Base-by-base conservation (phyloP, 2,797 vertebrate genomes). In the Falco novaeseelandiae region DNA sequence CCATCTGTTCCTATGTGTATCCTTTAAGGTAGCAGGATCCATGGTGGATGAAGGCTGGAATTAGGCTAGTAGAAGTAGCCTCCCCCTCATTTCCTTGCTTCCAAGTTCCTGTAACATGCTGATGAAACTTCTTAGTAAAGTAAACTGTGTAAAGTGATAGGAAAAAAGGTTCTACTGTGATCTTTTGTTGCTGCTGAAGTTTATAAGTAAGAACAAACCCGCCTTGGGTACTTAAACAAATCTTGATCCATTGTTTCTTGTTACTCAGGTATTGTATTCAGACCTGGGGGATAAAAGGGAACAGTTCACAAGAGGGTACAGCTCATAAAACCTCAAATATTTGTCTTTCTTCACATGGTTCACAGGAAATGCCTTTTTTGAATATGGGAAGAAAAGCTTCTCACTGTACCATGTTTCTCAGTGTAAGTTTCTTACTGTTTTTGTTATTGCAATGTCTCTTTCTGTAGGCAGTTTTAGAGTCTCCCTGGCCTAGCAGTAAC, bases 401-500 rank as follows among this genome's bases (percentile, higher is more conserved):
- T 70, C 9, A 30, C 27, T 3, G 0, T 74, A 23, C 17, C 32
- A 1, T 58, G 14, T 27, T 76, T 84, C 66, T 58, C 40, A 66
- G 32, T 59, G n/a, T 87, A 72, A 46, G 18, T 63, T 74, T 51
- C 36, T 85, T 93, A 55, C 54, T 66, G 26, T 9, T 76, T 79
- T 87, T 83, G 21, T 95, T 83, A 51, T 13, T 81, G 42, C 22
- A 54, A 67, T 74, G 7, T 91, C 52, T 89, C 32, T 67, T 87
- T 88, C 36, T 96, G 15, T 97, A 99, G 99, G 99, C 99, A 1
- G 99, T 99, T 96, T 97, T 99, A 94, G 99, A 99, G 97, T 99
- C 99, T 94, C 98, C 99, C 3, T 99, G 99, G 99, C 99, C 99
- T 10, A 99, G 99, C 94, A 98, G 98, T 87, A 99, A 99, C 96